Conservation (phyloP, 2,888 invertebrate genomes). For the Phengaris alcon region DNA sequence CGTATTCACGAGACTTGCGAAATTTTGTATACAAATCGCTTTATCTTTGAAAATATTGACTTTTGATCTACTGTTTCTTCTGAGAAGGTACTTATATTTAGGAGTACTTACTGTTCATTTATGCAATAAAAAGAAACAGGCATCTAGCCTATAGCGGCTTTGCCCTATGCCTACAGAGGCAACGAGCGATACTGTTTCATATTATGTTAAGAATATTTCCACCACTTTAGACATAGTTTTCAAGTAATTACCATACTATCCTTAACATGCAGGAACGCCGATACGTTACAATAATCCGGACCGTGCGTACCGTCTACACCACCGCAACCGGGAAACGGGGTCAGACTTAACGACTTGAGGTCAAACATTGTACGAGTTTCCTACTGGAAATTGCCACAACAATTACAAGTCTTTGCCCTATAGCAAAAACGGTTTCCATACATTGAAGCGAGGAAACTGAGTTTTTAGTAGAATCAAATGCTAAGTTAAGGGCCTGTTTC, state of each 20-base stretch:
- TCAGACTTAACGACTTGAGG: conserved; percentile 26
- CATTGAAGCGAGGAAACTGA: background rate
- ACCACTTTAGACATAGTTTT: background rate
- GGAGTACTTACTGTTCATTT: no score
- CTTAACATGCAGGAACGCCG: background rate
- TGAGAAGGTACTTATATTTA: no score
- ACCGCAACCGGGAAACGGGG: conserved; percentile 19
- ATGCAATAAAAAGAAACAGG: no score
- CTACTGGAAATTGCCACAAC: conserved; percentile 17
- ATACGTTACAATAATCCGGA: background rate
- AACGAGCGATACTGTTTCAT: no score
- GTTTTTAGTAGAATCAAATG: background rate
- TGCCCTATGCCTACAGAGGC: no score
- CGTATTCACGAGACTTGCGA: no score
- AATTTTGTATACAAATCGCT: no score
- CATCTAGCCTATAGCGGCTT: no score
- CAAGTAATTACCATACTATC: background rate
- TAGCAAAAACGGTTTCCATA: background rate
- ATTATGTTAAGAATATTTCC: no score
- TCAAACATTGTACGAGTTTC: conserved; percentile 19
- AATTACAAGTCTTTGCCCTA: conserved; percentile 5
- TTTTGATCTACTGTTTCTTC: no score
- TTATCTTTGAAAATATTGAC: no score
- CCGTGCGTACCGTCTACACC: background rate
- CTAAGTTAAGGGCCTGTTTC: no score